phyloP scores from a whole-genome alignment of 2,797 vertebrate genomes.

The Oreortyx pictus region DNA sequence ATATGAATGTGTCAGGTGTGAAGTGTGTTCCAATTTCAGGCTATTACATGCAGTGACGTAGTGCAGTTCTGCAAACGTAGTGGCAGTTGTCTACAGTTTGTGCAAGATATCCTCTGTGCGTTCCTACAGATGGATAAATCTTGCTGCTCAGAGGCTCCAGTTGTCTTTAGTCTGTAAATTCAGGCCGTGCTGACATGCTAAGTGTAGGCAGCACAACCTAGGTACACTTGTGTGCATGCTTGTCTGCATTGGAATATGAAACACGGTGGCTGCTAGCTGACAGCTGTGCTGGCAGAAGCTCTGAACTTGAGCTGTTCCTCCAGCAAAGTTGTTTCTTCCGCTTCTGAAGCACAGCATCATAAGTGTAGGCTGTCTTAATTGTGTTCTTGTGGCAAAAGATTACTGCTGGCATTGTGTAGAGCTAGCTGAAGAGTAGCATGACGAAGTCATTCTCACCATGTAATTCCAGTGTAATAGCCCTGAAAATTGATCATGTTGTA shows the following conservation, averaged over 20 bases:
- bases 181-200: not conserved
- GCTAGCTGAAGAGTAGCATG: not conserved
- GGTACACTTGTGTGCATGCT: rapidly evolving
- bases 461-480: not conserved
- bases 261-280: not conserved
- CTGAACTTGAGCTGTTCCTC: not conserved
- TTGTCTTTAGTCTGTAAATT: not conserved
- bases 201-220: not conserved
- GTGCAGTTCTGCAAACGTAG: not conserved
- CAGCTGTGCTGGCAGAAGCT: not conserved
- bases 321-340: not conserved
- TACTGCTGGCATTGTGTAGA: not conserved
- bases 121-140: not conserved
- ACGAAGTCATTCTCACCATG: not conserved
- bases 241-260: not conserved
- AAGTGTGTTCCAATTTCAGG: not conserved
- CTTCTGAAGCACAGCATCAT: not conserved
- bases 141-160: not conserved
- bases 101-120: not conserved
- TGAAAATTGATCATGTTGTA: rapidly evolving
- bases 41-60: not conserved
- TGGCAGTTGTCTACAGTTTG: not conserved
- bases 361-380: not conserved
- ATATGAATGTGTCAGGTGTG: not conserved
- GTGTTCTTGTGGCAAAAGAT: not conserved